These are phyloP conservation scores for Oligia fasciuncula DNA, from an alignment of 2,888 invertebrate species.

Conservation along the genomic window DNA sequence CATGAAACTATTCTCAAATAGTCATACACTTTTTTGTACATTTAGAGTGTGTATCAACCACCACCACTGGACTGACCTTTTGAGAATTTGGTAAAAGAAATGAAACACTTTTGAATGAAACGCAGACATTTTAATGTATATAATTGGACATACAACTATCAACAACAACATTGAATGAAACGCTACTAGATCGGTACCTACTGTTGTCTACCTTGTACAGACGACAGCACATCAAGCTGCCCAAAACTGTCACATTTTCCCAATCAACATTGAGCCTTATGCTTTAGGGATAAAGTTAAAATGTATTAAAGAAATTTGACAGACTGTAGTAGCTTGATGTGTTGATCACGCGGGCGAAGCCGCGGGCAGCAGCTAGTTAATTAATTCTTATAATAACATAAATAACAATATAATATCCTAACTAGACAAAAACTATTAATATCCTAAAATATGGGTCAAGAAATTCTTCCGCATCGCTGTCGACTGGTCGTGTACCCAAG, in stretches of 20 bases:
- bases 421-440: not conserved
- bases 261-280: too few relatives aligned
- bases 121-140: conserved; percentile 45
- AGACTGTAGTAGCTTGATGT: too few relatives aligned
- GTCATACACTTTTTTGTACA: not conserved
- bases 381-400: too few relatives aligned
- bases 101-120: not conserved
- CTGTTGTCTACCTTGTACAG: conserved; percentile 1
- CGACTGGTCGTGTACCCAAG: not conserved
- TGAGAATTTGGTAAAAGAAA: not conserved
- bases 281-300: too few relatives aligned
- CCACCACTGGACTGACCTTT: not conserved
- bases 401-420: not conserved
- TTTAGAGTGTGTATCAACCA: not conserved
- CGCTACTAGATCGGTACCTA: not conserved
- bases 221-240: too few relatives aligned
- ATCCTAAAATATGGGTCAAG: not conserved
- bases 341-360: too few relatives aligned
- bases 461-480: not conserved
- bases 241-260: too few relatives aligned
- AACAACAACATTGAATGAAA: not conserved
- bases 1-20: not conserved
- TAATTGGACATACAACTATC: conserved; percentile 24
- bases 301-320: too few relatives aligned
- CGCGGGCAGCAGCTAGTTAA: too few relatives aligned